These are phyloP conservation scores for Xanthia icteritia DNA, from an alignment of 2,888 invertebrate genomes.

Conservation along the genomic window DNA sequence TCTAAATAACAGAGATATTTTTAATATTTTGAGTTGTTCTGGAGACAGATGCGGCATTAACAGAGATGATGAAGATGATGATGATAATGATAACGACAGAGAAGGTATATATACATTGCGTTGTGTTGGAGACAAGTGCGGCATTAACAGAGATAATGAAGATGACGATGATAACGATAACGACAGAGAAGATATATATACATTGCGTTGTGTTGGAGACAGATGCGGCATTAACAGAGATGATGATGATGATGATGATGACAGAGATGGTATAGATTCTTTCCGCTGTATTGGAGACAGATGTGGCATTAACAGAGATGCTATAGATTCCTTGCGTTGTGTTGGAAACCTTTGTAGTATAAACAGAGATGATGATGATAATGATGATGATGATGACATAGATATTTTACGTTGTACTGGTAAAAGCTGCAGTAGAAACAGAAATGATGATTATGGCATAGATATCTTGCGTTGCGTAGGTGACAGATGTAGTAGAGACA, in stretches of 20 bases:
- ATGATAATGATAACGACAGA: background rate
- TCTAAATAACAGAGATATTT: background rate
- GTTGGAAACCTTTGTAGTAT: constrained; percentile 23
- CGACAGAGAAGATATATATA: background rate
- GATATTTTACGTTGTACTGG: constrained; percentile 15
- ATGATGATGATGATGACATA: constrained; percentile 3
- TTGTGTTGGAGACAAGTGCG: constrained; percentile 26
- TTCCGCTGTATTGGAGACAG: constrained; percentile 24
- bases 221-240: constrained; percentile 10
- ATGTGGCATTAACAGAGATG: constrained; percentile 22
- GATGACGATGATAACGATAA: constrained; percentile 18
- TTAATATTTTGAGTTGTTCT: constrained; percentile 23
- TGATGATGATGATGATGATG: constrained; percentile 2
- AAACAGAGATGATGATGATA: constrained; percentile 11
- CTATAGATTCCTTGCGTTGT: constrained; percentile 17
- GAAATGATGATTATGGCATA: background rate
- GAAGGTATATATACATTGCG: constrained; percentile 3
- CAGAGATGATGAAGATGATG: constrained; percentile 4
- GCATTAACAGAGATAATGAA: background rate
- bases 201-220: constrained; percentile 29
- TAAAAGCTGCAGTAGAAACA: constrained; percentile 8
- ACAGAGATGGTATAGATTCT: background rate
- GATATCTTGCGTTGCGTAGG: constrained; percentile 12
- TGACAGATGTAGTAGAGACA: constrained; percentile 6
- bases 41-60: constrained; percentile 26